Evolutionary conservation across 2,113 vertebrate species (phyloP).

Genomic region (Vidua macroura): DNA sequence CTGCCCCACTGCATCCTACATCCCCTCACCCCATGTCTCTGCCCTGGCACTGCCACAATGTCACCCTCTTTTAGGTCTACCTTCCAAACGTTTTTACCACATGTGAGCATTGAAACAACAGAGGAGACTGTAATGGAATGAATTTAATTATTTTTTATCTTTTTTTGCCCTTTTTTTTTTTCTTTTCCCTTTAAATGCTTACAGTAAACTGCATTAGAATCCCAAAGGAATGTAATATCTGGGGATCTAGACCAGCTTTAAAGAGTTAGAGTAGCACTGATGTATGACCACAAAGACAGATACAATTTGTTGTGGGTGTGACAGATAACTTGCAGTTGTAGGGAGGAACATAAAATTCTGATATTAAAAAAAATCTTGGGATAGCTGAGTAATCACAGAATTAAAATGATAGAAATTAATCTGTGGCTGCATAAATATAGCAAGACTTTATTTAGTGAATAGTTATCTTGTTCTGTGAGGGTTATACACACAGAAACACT

Average conservation of each 20-base stretch:
- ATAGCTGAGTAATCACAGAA: background rate
- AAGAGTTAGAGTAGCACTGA: background rate
- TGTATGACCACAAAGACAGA: background rate
- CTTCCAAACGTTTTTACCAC: background rate
- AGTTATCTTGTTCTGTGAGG: background rate
- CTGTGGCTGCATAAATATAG: background rate
- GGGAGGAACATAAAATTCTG: background rate
- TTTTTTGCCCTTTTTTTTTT: too few species aligned
- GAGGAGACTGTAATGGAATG: background rate
- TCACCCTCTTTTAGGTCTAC: background rate
- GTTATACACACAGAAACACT: background rate
- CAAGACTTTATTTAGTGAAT: background rate
- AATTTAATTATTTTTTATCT: fast-evolving
- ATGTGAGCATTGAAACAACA: background rate
- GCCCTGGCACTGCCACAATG: background rate
- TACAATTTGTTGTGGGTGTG: background rate
- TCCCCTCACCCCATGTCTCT: background rate
- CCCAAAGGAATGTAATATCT: background rate
- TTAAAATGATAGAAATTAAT: background rate
- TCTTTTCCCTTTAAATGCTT: background rate
- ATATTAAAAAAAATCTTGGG: background rate
- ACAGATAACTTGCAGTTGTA: background rate
- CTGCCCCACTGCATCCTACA: fast-evolving
- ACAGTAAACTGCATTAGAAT: background rate
- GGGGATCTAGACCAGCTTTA: background rate